Conservation (phyloP, 2,888 invertebrate species). For the Drosophila kanekoi region DNA sequence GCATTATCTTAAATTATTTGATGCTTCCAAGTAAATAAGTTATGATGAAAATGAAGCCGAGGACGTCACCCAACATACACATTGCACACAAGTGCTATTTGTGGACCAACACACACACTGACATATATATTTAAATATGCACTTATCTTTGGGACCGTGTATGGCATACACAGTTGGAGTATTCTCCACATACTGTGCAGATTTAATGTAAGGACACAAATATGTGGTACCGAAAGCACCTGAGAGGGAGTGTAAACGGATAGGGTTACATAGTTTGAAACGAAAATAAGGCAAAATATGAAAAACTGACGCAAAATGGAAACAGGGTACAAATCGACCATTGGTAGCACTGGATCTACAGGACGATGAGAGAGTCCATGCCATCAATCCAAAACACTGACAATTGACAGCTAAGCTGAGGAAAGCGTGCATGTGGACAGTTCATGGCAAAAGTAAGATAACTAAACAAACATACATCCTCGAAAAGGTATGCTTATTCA, state of each 20-base stretch:
- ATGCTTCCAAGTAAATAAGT: slow-evolving; percentile 60
- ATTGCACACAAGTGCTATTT: slow-evolving; percentile 9
- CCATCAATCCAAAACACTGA: slow-evolving; percentile 70
- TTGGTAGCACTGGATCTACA: slow-evolving; percentile 15
- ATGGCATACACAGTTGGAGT: neutral
- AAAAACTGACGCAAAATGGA: slow-evolving; percentile 20
- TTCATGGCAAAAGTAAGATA: slow-evolving; percentile 25
- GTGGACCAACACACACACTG: slow-evolving; percentile 1
- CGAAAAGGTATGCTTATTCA: slow-evolving; percentile 52
- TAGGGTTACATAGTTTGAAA: slow-evolving; percentile 41
- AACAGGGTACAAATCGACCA: slow-evolving; percentile 23
- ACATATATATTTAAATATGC: slow-evolving; percentile 12
- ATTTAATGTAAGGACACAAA: slow-evolving; percentile 57
- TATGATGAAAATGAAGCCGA: slow-evolving; percentile 39
- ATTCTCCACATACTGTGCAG: slow-evolving; percentile 25
- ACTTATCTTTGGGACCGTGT: slow-evolving; percentile 13
- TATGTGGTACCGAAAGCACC: slow-evolving; percentile 13
- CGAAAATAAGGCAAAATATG: slow-evolving; percentile 41
- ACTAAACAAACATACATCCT: slow-evolving; percentile 30
- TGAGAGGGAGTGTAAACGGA: slow-evolving; percentile 6
- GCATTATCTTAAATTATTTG: slow-evolving; percentile 68
- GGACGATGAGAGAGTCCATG: slow-evolving; percentile 1
- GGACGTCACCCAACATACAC: slow-evolving; percentile 24
- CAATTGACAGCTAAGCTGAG: slow-evolving; percentile 70
- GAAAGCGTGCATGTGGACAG: slow-evolving; percentile 38